phyloP scores from a whole-genome alignment of 2,888 invertebrate species.

The Heterodera filipjevi region DNA sequence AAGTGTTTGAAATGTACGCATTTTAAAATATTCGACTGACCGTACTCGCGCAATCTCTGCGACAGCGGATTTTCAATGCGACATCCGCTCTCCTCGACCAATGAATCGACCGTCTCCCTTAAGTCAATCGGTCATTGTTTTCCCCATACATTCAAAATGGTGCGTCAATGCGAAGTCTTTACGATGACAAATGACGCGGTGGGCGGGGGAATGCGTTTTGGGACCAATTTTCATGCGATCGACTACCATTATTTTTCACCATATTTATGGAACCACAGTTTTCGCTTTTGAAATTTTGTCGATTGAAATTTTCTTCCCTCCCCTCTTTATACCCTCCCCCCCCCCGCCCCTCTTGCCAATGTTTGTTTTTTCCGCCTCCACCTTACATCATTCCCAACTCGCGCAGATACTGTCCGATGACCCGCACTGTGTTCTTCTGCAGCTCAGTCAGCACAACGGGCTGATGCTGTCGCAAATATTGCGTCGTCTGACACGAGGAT shows the following conservation, averaged over 20 bases:
- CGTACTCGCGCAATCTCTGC: constrained; percentile 42
- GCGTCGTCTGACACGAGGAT: neutral
- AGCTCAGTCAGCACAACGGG: constrained; percentile 38
- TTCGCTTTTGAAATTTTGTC: no score
- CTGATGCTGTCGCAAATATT: constrained; percentile 6
- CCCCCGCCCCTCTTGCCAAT: no score
- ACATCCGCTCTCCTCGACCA: constrained; percentile 59
- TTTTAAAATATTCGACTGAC: constrained; percentile 25
- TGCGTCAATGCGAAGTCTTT: no score
- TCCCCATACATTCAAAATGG: no score
- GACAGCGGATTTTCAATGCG: constrained; percentile 54
- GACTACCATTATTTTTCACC: no score
- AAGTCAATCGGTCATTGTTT: constrained; percentile 14
- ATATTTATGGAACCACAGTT: no score
- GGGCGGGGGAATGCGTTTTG: no score
- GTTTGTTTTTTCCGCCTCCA: no score
- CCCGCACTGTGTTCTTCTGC: constrained; percentile 50
- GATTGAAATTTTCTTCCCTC: no score
- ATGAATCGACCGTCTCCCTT: constrained; percentile 54
- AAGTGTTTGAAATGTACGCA: constrained; percentile 12
- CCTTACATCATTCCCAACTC: constrained; percentile 54
- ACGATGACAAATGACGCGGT: no score
- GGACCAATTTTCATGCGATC: no score
- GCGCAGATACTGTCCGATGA: constrained; percentile 58
- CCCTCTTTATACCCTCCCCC: no score